Evolutionary conservation across 1,140 invertebrate species (phyloP).

Genomic region (Dufourea novaeangliae): DNA sequence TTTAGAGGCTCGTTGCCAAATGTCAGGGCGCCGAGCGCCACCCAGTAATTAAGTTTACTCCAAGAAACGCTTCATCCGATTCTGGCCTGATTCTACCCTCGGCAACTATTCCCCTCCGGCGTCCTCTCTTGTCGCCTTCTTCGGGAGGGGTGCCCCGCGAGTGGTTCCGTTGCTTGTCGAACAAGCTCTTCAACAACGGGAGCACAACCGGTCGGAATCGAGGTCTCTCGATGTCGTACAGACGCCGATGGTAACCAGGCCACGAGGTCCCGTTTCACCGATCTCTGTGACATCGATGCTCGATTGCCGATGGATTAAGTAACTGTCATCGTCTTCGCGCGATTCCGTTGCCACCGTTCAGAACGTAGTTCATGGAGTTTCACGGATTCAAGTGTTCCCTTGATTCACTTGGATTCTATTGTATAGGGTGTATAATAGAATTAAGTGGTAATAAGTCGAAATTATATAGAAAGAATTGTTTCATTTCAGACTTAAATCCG

Average conservation of each 20-base stretch:
- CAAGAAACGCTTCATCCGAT: slow-evolving; percentile 54
- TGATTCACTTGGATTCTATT: no score
- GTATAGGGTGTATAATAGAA: no score
- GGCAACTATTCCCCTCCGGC: slow-evolving; percentile 6
- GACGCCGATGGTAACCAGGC: not conserved
- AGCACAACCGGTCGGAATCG: not conserved
- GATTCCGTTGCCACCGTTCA: no score
- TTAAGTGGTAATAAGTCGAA: no score
- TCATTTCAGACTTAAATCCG: no score
- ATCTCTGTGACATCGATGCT: no score
- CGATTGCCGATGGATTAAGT: not conserved
- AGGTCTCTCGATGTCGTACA: not conserved
- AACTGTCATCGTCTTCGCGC: no score
- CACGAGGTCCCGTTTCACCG: no score
- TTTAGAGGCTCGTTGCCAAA: slow-evolving; percentile 73
- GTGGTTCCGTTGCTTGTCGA: slow-evolving; percentile 45
- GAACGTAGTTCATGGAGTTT: no score
- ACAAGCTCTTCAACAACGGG: slow-evolving; percentile 55
- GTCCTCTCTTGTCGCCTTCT: slow-evolving; percentile 1
- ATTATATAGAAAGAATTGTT: no score
- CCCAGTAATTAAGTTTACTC: slow-evolving; percentile 74
- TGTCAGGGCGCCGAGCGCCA: slow-evolving; percentile 65
- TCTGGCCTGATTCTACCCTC: slow-evolving; percentile 16
- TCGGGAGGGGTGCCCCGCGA: not conserved
- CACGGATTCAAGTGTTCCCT: no score